Conservation (phyloP, 2,888 invertebrate genomes). For the Metopia argyrocephala region DNA sequence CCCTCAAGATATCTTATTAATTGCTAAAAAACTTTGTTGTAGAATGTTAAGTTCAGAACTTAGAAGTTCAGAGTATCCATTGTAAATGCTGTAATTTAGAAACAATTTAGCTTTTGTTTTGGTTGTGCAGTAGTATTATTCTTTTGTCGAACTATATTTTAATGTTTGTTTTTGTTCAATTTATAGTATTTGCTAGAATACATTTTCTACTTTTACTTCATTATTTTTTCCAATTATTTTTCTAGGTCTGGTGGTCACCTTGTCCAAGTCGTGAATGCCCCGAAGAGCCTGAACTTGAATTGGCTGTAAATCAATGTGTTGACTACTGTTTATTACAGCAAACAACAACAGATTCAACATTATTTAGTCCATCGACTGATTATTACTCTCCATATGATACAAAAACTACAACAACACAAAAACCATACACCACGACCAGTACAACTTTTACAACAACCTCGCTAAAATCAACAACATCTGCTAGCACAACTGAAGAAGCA, state of each 20-base stretch:
- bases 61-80: too few relatives aligned
- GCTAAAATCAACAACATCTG: constrained; percentile 42
- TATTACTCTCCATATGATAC: constrained; percentile 67
- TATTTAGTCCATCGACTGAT: constrained; percentile 69
- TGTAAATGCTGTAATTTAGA: too few relatives aligned
- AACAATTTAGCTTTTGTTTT: too few relatives aligned
- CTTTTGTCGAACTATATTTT: too few relatives aligned
- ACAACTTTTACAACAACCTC: constrained; percentile 19
- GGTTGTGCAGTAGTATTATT: too few relatives aligned
- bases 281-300: constrained; percentile 85
- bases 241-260: constrained; percentile 89
- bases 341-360: constrained; percentile 62
- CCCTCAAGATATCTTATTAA: too few relatives aligned
- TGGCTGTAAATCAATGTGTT: constrained; percentile 85
- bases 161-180: too few relatives aligned
- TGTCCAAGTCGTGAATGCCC: constrained; percentile 89
- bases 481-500: constrained; percentile 66
- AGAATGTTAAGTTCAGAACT: too few relatives aligned
- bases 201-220: neutral
- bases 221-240: neutral
- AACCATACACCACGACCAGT: neutral
- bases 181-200: too few relatives aligned
- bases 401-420: constrained; percentile 55
- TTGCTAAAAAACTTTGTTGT: too few relatives aligned
- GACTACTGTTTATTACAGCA: constrained; percentile 84